Conservation (phyloP, 2,888 invertebrate species). For the Blastobasis adustella region DNA sequence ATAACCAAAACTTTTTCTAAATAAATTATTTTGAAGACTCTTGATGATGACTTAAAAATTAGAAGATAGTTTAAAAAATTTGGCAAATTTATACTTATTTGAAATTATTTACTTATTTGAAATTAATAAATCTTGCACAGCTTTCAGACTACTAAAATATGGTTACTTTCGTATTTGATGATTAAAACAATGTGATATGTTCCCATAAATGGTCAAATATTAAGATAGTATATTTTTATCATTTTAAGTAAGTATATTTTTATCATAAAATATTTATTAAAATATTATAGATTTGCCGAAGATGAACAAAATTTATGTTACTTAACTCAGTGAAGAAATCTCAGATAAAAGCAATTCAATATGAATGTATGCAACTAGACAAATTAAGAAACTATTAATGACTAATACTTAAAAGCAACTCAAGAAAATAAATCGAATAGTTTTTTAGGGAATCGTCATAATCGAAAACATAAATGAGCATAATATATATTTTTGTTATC, state of each 20-base stretch:
- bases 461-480: no score
- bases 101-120: slow-evolving; percentile 10
- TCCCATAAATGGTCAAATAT: slow-evolving; percentile 29
- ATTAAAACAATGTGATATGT: slow-evolving; percentile 32
- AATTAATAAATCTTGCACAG: slow-evolving; percentile 35
- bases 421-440: no score
- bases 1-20: slow-evolving; percentile 1
- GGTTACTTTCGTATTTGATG: slow-evolving; percentile 22
- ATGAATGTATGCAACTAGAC: not conserved
- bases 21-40: slow-evolving; percentile 2
- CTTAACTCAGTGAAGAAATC: not conserved
- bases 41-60: not conserved
- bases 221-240: no score
- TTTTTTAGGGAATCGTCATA: no score
- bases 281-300: slow-evolving; percentile 18
- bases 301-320: slow-evolving; percentile 36
- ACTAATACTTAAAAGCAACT: no score
- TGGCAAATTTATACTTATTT: slow-evolving; percentile 2
- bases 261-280: no score
- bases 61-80: no score
- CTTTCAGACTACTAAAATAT: slow-evolving; percentile 25
- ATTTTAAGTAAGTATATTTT: no score
- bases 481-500: no score
- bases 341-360: not conserved
- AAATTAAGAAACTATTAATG: no score